Base-by-base conservation (phyloP, 2,888 invertebrate genomes). In the Drosophila crucigera region DNA sequence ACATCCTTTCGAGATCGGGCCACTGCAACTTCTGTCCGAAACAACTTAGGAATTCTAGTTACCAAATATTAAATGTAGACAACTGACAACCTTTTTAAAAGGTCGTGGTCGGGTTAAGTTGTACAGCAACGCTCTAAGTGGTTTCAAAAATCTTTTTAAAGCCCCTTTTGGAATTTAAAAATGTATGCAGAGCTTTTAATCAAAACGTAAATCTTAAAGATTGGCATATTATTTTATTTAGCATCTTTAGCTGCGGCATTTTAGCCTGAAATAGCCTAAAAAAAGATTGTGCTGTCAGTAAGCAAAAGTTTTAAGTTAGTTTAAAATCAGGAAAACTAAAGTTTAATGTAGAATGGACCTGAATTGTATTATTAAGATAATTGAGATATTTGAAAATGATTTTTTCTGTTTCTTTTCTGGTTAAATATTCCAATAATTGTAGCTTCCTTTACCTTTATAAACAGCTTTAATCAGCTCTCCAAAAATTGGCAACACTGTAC, bases 371-470 rank as follows among this genome's bases (percentile, higher is more conserved):
- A 7, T 7, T 22, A 25, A 25, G 14, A 47, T 25, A 9, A 25
- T 4, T 47, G 16, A 47, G 16, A 16, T 25, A 47, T 25, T 9
- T 25, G 1, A 9, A 41, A 9, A 25, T 25, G 4, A 4, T 47
- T n/a, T n/a, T 41, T 7, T 1, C 7, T 14, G 0, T 0, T 25
- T 16, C 7, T 4, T 25, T 25, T 25, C 25, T 9, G 9, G 16
- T 1, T 16, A 25, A 16, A 9, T 25, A 25, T 47, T 25, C 25
- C 16, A 25, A 16, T 47, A 9, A 47, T 16, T 47, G 25, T 25
- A 16, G 47, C 4, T 25, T 25, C 16, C 16, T 9, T 47, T 2
- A 16, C 14, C 47, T 47, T 22, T 47, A 4, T 25, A 16, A 16
- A 16, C 25, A 47, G 47, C 47, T 47, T 25, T 47, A 47, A 47